Conservation (phyloP, 1,140 invertebrate genomes). For the Drosophila azteca region DNA sequence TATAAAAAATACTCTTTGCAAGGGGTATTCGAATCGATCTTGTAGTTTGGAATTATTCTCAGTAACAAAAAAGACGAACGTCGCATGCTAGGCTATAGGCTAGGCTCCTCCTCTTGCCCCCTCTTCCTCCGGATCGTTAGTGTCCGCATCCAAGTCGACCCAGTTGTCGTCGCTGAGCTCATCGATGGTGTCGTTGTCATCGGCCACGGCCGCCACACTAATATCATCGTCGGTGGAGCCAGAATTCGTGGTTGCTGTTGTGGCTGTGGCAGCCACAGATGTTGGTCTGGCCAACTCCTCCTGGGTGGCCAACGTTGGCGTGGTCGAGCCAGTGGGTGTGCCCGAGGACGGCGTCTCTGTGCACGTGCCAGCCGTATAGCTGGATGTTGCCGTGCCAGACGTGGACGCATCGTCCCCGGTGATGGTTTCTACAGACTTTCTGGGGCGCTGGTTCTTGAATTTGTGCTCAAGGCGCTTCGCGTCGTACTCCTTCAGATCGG, state of each 20-base stretch:
- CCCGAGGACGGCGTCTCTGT: conserved; percentile 42
- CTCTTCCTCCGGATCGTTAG: conserved; percentile 12
- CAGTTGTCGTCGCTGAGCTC: conserved; percentile 70
- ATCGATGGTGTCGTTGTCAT: conserved; percentile 64
- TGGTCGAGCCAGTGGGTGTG: conserved; percentile 43
- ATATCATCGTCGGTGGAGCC: conserved; percentile 61
- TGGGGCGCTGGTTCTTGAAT: conserved; percentile 6
- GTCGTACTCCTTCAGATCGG: conserved; percentile 63
- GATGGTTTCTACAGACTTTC: conserved; percentile 25
- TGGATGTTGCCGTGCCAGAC: conserved; percentile 34
- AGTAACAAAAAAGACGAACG: too few relatives aligned
- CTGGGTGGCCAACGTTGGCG: conserved; percentile 51
- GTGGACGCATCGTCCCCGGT: conserved; percentile 40
- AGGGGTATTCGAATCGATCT: too few relatives aligned
- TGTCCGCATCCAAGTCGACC: conserved; percentile 61
- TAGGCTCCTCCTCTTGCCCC: background rate
- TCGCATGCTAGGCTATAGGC: background rate
- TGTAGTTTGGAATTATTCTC: too few relatives aligned
- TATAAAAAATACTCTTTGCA: too few relatives aligned
- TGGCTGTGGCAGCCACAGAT: conserved; percentile 23
- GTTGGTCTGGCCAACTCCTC: conserved; percentile 28
- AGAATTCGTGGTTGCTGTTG: conserved; percentile 35
- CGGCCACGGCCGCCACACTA: conserved; percentile 56
- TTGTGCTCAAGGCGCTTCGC: conserved; percentile 48
- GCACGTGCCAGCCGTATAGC: conserved; percentile 9